Conservation (phyloP, 2,113 vertebrate species). For the Barnardius zonarius region DNA sequence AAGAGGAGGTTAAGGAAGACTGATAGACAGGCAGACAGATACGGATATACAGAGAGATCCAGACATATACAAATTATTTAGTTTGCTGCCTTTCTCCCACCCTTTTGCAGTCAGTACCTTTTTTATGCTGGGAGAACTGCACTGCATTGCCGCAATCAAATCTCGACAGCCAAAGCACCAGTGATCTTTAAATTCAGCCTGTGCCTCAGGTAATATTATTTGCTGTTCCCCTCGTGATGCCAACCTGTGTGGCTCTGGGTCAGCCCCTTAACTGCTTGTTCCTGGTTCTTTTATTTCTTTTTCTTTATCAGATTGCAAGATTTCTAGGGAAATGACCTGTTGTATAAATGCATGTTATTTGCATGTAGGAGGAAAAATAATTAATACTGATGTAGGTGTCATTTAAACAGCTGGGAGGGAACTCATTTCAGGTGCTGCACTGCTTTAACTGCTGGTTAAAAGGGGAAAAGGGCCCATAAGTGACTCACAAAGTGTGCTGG, state of each 20-base stretch:
- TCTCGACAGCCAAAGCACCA: not conserved
- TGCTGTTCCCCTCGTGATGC: not conserved
- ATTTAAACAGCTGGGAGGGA: not conserved
- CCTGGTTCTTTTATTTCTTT: not conserved
- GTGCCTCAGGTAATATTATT: not conserved
- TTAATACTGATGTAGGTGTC: not conserved
- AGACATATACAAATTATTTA: not conserved
- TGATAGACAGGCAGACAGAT: not conserved
- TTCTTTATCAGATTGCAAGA: not conserved
- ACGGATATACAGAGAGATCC: not conserved
- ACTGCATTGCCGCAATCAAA: not conserved
- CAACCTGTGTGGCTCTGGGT: not conserved
- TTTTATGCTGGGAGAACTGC: not conserved
- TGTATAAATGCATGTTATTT: not conserved
- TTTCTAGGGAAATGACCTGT: not conserved
- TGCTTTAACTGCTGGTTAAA: not conserved
- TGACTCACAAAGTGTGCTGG: not conserved
- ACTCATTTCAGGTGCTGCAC: not conserved
- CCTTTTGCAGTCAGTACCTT: not conserved
- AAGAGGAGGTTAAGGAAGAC: slow-evolving; percentile 13
- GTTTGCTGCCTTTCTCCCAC: slow-evolving; percentile 1
- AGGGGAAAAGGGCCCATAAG: not conserved
- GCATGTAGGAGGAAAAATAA: not conserved
- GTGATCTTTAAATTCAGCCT: not conserved
- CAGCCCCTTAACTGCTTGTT: not conserved